Evolutionary conservation across 2,113 vertebrate species (phyloP).

Genomic region (Nibea albiflora): DNA sequence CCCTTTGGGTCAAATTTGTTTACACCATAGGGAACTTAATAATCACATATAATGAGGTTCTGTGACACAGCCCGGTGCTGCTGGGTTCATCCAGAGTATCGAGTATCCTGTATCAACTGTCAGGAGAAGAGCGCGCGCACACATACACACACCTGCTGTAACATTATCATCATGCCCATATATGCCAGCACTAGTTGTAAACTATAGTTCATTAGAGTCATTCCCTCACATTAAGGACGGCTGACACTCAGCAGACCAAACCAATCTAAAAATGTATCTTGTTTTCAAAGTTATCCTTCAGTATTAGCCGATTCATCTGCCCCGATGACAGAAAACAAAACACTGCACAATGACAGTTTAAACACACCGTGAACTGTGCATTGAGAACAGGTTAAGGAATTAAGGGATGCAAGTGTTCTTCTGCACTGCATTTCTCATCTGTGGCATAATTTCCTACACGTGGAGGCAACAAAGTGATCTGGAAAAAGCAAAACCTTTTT

Average conservation of each 20-base stretch:
- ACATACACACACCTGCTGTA: slow-evolving; percentile 36
- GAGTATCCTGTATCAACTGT: slow-evolving; percentile 37
- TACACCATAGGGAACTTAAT: slow-evolving; percentile 16
- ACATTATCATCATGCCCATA: slow-evolving; percentile 4
- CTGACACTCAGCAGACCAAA: not conserved
- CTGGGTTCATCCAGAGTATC: slow-evolving; percentile 35
- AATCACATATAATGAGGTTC: slow-evolving; percentile 29
- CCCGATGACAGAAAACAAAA: not conserved
- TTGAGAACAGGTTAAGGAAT: not conserved
- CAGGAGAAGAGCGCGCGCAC: not conserved
- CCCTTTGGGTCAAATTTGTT: not conserved
- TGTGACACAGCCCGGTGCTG: slow-evolving; percentile 18
- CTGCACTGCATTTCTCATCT: not conserved
- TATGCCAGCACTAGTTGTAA: slow-evolving; percentile 4
- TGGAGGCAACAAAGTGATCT: not conserved
- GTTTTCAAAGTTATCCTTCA: not conserved
- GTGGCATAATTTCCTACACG: not conserved
- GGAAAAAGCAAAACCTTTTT: not conserved
- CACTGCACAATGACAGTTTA: not conserved
- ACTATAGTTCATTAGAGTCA: slow-evolving; percentile 1
- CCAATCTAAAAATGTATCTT: not conserved
- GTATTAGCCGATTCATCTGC: not conserved
- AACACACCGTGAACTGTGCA: not conserved
- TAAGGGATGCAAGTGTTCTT: not conserved
- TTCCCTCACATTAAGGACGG: not conserved